A percentile compares a stretch with the other conserved stretches of the same genome.
phyloP scores from a whole-genome alignment of 1,140 invertebrate genomes.

The Vanessa atalanta region DNA sequence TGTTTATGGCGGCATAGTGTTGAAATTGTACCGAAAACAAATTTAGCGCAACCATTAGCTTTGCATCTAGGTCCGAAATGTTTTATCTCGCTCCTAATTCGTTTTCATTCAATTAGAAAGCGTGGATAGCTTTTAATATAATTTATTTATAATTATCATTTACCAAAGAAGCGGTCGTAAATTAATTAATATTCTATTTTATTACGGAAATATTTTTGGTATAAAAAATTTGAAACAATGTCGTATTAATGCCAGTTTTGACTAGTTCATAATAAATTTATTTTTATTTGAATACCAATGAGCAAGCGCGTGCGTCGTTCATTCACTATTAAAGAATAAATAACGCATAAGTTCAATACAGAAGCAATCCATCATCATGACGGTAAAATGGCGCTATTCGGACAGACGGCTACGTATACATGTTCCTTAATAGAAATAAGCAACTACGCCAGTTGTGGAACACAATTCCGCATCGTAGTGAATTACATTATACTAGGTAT shows the following conservation, averaged over 20 bases:
- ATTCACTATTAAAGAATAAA: conserved; percentile 9
- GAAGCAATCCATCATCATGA: conserved; percentile 24
- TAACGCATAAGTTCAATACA: conserved; percentile 22
- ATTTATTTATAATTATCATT: background rate
- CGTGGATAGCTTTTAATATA: conserved; percentile 6
- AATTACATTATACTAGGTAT: conserved; percentile 12
- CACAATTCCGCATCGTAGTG: conserved; percentile 43
- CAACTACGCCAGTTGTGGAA: conserved; percentile 38
- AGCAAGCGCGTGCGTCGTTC: background rate
- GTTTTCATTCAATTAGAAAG: conserved; percentile 4
- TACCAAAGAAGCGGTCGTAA: background rate
- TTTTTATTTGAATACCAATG: background rate
- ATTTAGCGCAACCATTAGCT: conserved; percentile 32
- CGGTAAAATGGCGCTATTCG: conserved; percentile 23
- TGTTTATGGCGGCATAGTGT: conserved; percentile 34
- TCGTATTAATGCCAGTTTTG: too few relatives aligned
- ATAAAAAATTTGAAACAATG: too few relatives aligned
- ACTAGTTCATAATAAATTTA: background rate
- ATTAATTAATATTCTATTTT: too few relatives aligned
- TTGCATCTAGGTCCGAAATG: conserved; percentile 15
- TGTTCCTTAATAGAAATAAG: conserved; percentile 41
- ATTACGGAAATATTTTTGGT: too few relatives aligned
- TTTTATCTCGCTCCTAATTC: background rate
- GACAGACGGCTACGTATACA: conserved; percentile 17
- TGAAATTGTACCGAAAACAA: conserved; percentile 34